Conservation (phyloP, 2,888 invertebrate species). For the Auanema sp. region DNA sequence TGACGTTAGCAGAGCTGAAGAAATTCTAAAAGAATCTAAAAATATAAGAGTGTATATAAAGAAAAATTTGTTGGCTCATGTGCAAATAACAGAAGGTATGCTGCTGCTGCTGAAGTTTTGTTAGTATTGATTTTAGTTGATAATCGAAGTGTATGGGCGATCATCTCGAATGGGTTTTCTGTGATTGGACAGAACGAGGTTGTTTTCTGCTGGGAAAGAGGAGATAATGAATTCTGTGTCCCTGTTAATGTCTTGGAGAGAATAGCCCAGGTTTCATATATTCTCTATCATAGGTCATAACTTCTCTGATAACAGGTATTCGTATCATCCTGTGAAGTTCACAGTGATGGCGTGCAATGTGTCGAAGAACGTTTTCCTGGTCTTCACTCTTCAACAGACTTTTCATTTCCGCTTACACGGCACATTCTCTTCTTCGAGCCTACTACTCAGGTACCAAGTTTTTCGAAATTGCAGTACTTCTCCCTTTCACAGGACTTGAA, state of each 20-base stretch:
- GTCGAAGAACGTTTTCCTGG: conserved; percentile 25
- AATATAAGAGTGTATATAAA: too few species aligned
- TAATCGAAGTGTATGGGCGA: conserved; percentile 16
- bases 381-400: conserved; percentile 22
- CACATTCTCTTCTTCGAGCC: conserved; percentile 38
- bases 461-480: not conserved
- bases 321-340: conserved; percentile 25
- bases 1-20: conserved; percentile 12
- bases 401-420: conserved; percentile 25
- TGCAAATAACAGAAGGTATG: conserved; percentile 10
- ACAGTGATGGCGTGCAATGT: conserved; percentile 30
- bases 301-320: conserved; percentile 24
- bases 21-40: too few species aligned
- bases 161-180: conserved; percentile 38
- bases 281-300: not conserved
- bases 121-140: conserved; percentile 8
- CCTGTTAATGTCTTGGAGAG: conserved; percentile 28
- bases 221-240: conserved; percentile 11
- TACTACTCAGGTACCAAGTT: conserved; percentile 19
- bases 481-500: not conserved
- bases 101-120: conserved; percentile 1
- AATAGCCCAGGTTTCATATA: conserved; percentile 23
- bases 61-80: too few species aligned
- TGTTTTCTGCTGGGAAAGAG: conserved; percentile 29
- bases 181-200: conserved; percentile 44